Percentiles rank a stretch among this genome's conserved stretches.
Conservation (phyloP, 2,797 vertebrate species). For the Columba guinea region DNA sequence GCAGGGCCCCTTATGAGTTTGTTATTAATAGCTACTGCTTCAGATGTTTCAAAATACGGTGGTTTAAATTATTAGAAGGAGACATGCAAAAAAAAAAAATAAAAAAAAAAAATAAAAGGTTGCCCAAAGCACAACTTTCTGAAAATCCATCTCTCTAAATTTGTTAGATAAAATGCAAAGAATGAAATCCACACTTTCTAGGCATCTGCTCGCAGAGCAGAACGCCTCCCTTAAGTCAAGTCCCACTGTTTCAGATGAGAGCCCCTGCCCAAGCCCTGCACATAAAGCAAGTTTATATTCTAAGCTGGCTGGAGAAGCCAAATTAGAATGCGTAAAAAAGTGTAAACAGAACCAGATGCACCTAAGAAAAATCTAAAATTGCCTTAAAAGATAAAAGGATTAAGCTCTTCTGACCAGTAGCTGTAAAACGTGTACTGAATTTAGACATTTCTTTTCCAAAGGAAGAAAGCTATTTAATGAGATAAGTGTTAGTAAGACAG, state of each 20-base stretch:
- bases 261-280: neutral
- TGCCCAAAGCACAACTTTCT: neutral
- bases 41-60: neutral
- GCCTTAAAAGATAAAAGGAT: slow-evolving; percentile 27
- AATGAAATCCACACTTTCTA: neutral
- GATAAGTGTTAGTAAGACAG: slow-evolving; percentile 53
- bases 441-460: slow-evolving; percentile 21
- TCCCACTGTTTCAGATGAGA: neutral
- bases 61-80: neutral
- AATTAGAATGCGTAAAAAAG: neutral
- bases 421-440: neutral
- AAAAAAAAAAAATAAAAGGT: neutral
- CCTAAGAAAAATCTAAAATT: slow-evolving; percentile 17
- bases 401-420: slow-evolving; percentile 6
- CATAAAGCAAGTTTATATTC: neutral
- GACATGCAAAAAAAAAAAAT: neutral
- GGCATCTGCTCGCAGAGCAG: neutral
- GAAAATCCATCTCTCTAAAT: neutral
- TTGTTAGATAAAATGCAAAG: neutral
- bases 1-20: neutral
- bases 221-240: neutral
- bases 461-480: slow-evolving; percentile 35
- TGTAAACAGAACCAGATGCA: slow-evolving; percentile 1
- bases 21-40: neutral
- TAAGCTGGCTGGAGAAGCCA: neutral